phyloP scores from a whole-genome alignment of 2,797 vertebrate species.

The Dendrocincla tyrannina region DNA sequence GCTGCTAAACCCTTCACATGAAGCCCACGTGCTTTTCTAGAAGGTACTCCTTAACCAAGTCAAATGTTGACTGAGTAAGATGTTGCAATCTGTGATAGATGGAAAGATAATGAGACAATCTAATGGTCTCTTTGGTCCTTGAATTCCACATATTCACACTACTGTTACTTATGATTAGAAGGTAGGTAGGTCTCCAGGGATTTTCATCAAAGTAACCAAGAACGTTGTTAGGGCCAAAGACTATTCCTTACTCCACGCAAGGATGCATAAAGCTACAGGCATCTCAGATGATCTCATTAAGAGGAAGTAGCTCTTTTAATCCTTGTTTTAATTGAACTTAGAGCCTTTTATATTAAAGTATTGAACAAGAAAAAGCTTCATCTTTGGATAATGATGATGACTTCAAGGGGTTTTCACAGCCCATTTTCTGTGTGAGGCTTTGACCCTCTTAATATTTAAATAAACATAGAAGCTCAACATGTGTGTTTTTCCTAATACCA shows the following conservation, averaged over 20 bases:
- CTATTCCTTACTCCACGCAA: background rate
- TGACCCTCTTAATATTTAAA: background rate
- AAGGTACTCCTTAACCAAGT: background rate
- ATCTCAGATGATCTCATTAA: background rate
- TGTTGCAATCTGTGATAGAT: background rate
- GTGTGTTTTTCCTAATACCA: background rate
- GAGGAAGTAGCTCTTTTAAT: background rate
- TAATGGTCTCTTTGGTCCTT: background rate
- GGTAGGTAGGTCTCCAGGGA: accelerated
- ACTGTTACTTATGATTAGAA: background rate
- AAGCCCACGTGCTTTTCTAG: background rate
- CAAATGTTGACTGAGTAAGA: background rate
- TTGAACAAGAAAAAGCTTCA: background rate
- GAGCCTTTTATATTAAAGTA: background rate
- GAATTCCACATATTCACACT: background rate
- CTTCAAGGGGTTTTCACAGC: background rate
- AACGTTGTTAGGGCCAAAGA: background rate
- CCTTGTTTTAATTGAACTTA: background rate
- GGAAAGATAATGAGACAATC: background rate
- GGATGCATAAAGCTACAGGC: background rate
- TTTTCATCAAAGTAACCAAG: background rate
- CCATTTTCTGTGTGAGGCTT: background rate
- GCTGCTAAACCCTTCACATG: background rate
- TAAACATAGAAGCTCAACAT: background rate
- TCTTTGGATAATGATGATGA: background rate